These are phyloP conservation scores for Desmophyllum pertusum DNA, from an alignment of 92 coral and sea anemone species.

Conservation along the genomic window DNA sequence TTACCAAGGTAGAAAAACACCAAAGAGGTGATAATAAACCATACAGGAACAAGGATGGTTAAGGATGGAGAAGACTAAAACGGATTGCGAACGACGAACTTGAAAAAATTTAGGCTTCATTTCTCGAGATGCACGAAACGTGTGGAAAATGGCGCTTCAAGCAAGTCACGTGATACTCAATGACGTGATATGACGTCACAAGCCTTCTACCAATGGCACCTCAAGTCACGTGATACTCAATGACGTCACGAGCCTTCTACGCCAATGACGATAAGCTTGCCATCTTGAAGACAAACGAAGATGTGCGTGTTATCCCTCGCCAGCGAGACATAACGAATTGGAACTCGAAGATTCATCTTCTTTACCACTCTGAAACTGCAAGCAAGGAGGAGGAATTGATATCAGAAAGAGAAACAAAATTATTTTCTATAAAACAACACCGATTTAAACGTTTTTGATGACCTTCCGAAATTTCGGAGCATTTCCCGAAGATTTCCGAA, in stretches of 20 bases:
- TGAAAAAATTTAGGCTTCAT: too few relatives aligned
- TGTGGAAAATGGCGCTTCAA: neutral
- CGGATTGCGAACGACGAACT: too few relatives aligned
- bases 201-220: neutral
- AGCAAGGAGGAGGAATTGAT: neutral
- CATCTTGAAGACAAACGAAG: slow-evolving; percentile 85
- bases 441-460: neutral
- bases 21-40: too few relatives aligned
- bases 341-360: slow-evolving; percentile 76
- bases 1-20: too few relatives aligned
- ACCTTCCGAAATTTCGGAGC: too few relatives aligned
- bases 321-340: slow-evolving; percentile 75
- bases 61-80: too few relatives aligned
- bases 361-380: slow-evolving; percentile 73
- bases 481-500: too few relatives aligned
- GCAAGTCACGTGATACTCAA: neutral
- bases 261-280: slow-evolving; percentile 85
- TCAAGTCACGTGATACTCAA: neutral
- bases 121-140: too few relatives aligned
- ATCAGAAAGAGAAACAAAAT: too few relatives aligned
- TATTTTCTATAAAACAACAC: neutral
- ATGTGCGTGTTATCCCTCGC: slow-evolving; percentile 87
- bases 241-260: slow-evolving; percentile 41
- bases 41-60: too few relatives aligned
- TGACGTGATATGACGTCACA: neutral